A percentile compares a stretch with the other conserved stretches of the same genome.
Evolutionary conservation across 2,888 invertebrate genomes (phyloP).

Genomic region (Sphinx pinastri): DNA sequence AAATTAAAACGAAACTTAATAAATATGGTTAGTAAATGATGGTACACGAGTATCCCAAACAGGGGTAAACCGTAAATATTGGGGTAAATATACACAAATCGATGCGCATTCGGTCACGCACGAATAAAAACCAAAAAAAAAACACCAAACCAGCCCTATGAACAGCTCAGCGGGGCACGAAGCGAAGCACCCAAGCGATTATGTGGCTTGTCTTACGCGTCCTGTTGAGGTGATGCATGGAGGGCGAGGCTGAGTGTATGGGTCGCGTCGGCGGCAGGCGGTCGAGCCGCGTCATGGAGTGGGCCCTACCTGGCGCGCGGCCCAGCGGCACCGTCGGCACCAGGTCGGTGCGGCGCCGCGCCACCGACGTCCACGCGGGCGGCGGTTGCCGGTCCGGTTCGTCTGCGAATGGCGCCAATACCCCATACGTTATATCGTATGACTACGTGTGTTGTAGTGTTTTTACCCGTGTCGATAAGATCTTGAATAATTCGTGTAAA

Average conservation of each 20-base stretch:
- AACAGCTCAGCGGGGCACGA: constrained; percentile 25
- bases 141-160: constrained; percentile 15
- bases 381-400: constrained; percentile 76
- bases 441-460: no score
- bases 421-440: not conserved
- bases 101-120: not conserved
- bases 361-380: constrained; percentile 90
- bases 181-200: constrained; percentile 33
- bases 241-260: constrained; percentile 59
- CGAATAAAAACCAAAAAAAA: not conserved
- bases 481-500: no score
- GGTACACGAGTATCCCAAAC: not conserved
- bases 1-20: not conserved
- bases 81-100: not conserved
- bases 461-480: not conserved
- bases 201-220: constrained; percentile 56
- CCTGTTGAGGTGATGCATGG: constrained; percentile 71
- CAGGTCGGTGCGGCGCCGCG: constrained; percentile 94
- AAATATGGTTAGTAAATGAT: no score
- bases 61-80: not conserved
- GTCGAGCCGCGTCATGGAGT: constrained; percentile 97
- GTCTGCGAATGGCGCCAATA: constrained; percentile 53
- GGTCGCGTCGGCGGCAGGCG: constrained; percentile 57
- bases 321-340: constrained; percentile 93
- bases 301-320: constrained; percentile 88